Percentiles rank a stretch among this genome's conserved stretches.
phyloP scores from a whole-genome alignment of 1,140 invertebrate genomes.

The Argopecten irradians region DNA sequence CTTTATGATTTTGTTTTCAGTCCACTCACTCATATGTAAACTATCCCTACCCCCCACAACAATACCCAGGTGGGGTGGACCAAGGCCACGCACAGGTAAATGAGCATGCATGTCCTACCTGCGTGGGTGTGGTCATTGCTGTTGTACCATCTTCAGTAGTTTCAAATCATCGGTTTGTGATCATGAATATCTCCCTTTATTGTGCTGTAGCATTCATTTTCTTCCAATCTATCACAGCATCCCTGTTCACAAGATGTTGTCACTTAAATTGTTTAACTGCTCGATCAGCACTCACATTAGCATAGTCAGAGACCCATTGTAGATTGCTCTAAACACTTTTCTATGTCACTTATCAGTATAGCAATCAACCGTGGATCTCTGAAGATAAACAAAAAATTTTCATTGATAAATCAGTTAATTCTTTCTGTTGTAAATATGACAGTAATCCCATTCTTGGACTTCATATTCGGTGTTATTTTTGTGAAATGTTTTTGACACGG shows the following conservation, averaged over 20 bases:
- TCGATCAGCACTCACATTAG: not conserved
- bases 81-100: not conserved
- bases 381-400: too few relatives aligned
- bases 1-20: slow-evolving; percentile 9
- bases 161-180: not conserved
- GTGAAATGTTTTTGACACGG: too few relatives aligned
- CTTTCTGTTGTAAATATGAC: too few relatives aligned
- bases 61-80: not conserved
- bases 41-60: not conserved
- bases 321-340: too few relatives aligned
- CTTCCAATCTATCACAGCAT: not conserved
- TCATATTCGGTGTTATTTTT: too few relatives aligned
- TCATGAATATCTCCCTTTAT: not conserved
- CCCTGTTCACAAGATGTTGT: not conserved
- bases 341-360: too few relatives aligned
- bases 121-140: not conserved
- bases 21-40: not conserved
- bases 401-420: too few relatives aligned
- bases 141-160: not conserved
- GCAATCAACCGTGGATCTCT: too few relatives aligned
- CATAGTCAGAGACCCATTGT: too few relatives aligned
- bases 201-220: not conserved
- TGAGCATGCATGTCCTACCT: not conserved
- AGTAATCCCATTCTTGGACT: too few relatives aligned
- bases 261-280: too few relatives aligned